Percentiles rank a stretch among this genome's conserved stretches.
Evolutionary conservation across 2,113 vertebrate genomes (phyloP).

Genomic region (Silurus asotus): DNA sequence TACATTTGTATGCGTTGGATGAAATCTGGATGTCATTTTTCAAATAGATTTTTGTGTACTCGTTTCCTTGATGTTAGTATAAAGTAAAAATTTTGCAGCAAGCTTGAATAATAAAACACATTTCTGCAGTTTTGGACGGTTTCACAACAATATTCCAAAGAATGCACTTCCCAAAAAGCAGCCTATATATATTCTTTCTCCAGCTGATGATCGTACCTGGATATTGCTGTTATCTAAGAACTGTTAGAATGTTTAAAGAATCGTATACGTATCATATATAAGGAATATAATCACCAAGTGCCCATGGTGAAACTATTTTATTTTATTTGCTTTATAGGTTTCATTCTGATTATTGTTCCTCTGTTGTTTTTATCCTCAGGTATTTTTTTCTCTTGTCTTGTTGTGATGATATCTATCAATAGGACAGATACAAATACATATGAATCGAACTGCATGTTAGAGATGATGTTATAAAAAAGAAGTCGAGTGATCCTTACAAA

Average conservation of each 20-base stretch:
- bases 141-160: not conserved
- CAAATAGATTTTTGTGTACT: not conserved
- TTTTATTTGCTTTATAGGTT: too few species aligned
- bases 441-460: not conserved
- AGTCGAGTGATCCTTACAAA: not conserved
- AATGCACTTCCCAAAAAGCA: not conserved
- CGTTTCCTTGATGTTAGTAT: not conserved
- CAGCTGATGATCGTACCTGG: not conserved
- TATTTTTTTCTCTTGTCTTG: too few species aligned
- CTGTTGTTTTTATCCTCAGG: too few species aligned
- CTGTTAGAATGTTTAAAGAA: not conserved
- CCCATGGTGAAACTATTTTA: too few species aligned
- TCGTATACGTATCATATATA: not conserved
- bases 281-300: not conserved
- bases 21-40: not conserved
- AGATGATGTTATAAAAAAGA: not conserved
- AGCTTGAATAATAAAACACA: not conserved
- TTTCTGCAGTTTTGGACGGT: not conserved
- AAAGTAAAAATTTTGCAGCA: not conserved
- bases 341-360: not conserved
- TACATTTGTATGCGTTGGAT: not conserved
- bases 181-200: not conserved
- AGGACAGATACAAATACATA: not conserved
- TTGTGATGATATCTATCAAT: too few species aligned
- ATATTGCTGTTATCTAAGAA: not conserved